Evolutionary conservation across 2,797 vertebrate genomes (phyloP).

Genomic region (Chanos chanos): DNA sequence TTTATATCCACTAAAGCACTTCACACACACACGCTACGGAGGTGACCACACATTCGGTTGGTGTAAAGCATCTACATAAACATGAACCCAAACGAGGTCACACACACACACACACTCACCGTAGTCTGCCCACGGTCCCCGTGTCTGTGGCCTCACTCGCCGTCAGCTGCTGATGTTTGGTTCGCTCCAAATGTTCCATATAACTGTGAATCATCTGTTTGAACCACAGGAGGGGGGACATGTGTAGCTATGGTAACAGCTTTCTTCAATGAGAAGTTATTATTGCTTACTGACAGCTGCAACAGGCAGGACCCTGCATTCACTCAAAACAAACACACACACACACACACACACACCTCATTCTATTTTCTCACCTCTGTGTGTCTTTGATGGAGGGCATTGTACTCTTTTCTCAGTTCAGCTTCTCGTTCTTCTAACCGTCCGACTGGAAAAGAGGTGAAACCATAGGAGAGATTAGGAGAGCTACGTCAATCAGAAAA

Average conservation of each 20-base stretch:
- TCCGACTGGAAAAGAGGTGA: slow-evolving; percentile 77
- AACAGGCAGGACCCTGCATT: slow-evolving; percentile 7
- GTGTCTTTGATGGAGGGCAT: slow-evolving; percentile 91
- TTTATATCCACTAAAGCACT: no score
- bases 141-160: slow-evolving; percentile 79
- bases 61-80: neutral
- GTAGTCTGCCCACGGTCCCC: slow-evolving; percentile 69
- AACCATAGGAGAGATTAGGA: neutral
- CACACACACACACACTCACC: slow-evolving; percentile 70
- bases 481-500: neutral
- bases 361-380: slow-evolving; percentile 81
- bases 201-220: slow-evolving; percentile 98
- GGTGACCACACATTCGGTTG: no score
- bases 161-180: slow-evolving; percentile 85
- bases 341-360: neutral
- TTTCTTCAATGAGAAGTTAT: neutral
- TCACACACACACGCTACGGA: neutral
- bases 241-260: neutral
- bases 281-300: slow-evolving; percentile 13
- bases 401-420: slow-evolving; percentile 94
- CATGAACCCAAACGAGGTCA: neutral
- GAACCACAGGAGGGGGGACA: neutral
- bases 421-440: slow-evolving; percentile 94
- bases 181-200: slow-evolving; percentile 97
- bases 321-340: neutral